Evolutionary conservation across 2,888 invertebrate species (phyloP).

Genomic region (Ormyrus nitidulus): DNA sequence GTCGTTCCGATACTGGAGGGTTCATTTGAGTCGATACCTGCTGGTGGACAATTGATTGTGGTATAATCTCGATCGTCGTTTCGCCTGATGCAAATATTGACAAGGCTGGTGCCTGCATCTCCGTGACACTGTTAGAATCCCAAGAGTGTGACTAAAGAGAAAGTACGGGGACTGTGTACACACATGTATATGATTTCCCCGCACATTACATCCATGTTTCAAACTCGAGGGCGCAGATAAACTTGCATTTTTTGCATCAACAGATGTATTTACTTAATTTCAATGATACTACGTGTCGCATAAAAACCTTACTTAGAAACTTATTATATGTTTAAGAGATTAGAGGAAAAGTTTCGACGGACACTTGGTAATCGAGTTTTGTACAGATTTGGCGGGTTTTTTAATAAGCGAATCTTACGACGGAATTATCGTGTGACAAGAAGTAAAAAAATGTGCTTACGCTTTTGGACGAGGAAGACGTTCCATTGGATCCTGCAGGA

Average conservation of each 20-base stretch:
- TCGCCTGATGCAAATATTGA: slow-evolving; percentile 50
- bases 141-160: slow-evolving; percentile 69
- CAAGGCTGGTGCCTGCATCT: slow-evolving; percentile 71
- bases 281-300: slow-evolving; percentile 4
- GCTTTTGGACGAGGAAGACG: slow-evolving; percentile 36
- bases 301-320: neutral
- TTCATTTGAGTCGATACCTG: neutral
- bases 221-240: neutral
- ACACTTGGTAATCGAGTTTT: neutral
- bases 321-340: slow-evolving; percentile 5
- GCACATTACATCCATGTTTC: slow-evolving; percentile 55
- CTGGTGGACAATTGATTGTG: neutral
- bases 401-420: slow-evolving; percentile 37
- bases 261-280: neutral
- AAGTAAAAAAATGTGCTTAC: slow-evolving; percentile 55
- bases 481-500: slow-evolving; percentile 33
- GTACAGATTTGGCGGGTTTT: neutral
- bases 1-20: neutral
- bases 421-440: slow-evolving; percentile 43
- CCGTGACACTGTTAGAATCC: slow-evolving; percentile 74
- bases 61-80: neutral
- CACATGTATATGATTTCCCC: slow-evolving; percentile 60
- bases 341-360: slow-evolving; percentile 19
- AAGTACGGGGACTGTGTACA: slow-evolving; percentile 64
- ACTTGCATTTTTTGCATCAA: neutral